These are phyloP conservation scores for Porphyrio hochstetteri DNA, from an alignment of 2,113 vertebrate genomes.

Conservation along the genomic window DNA sequence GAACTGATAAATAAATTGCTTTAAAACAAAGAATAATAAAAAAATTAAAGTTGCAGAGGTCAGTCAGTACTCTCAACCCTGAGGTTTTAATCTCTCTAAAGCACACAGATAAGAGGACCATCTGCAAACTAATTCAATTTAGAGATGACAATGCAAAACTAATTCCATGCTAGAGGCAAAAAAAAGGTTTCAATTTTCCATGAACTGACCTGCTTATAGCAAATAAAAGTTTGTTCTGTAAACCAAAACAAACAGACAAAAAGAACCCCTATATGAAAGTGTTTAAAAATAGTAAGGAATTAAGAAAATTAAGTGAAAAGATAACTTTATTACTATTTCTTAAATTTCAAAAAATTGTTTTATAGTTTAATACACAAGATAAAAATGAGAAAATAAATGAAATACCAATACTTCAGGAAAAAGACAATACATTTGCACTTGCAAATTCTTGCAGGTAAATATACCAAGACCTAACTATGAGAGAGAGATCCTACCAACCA, in stretches of 20 bases:
- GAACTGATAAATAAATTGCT: constrained; percentile 32
- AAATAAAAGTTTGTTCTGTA: not conserved
- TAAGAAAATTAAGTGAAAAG: not conserved
- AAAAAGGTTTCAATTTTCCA: not conserved
- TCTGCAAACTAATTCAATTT: constrained; percentile 26
- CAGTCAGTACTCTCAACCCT: not conserved
- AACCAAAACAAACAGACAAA: not conserved
- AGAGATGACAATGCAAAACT: not conserved
- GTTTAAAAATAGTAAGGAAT: not conserved
- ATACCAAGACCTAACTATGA: not conserved
- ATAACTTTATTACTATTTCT: not conserved
- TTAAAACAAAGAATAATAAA: not conserved
- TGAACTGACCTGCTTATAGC: not conserved
- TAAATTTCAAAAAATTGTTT: not conserved
- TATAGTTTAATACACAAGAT: not conserved
- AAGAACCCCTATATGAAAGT: rapidly evolving
- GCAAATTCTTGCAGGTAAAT: not conserved
- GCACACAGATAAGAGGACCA: not conserved
- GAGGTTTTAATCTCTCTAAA: constrained; percentile 15
- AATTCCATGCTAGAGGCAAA: not conserved
- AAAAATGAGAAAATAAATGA: not conserved
- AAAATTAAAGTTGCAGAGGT: not conserved
- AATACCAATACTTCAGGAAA: not conserved
- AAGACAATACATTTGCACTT: not conserved
- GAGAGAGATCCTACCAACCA: not conserved